Conservation (phyloP, 2,797 vertebrate genomes). For the Loriculus beryllinus region DNA sequence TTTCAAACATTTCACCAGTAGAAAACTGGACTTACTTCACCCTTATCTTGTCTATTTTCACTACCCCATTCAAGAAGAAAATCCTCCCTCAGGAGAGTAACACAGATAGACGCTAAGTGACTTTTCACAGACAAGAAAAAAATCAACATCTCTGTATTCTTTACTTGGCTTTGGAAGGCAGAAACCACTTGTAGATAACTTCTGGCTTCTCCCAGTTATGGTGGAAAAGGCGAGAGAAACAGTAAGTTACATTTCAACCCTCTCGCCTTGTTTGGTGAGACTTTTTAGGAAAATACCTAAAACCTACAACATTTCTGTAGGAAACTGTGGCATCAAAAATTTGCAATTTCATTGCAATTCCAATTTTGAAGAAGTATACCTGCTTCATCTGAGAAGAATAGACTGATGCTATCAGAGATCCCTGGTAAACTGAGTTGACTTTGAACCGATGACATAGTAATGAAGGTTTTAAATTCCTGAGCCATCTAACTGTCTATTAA, state of each 20-base stretch:
- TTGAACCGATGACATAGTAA: constrained; percentile 58
- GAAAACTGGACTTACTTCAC: not conserved
- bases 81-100: not conserved
- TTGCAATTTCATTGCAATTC: not conserved
- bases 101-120: not conserved
- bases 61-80: not conserved
- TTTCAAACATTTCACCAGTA: not conserved
- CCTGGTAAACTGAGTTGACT: constrained; percentile 32
- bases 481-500: constrained; percentile 43
- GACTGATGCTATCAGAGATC: constrained; percentile 31
- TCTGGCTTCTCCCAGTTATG: not conserved
- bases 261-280: not conserved
- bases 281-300: not conserved
- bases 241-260: not conserved
- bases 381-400: constrained; percentile 10
- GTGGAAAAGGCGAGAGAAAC: not conserved
- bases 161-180: not conserved
- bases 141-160: not conserved
- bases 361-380: constrained; percentile 31
- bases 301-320: not conserved
- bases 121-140: not conserved
- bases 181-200: not conserved
- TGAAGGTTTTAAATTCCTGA: constrained; percentile 54
- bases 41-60: not conserved
- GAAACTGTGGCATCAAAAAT: not conserved